Base-by-base conservation (phyloP, 2,797 vertebrate species). In the Phyllotis vaccarum region DNA sequence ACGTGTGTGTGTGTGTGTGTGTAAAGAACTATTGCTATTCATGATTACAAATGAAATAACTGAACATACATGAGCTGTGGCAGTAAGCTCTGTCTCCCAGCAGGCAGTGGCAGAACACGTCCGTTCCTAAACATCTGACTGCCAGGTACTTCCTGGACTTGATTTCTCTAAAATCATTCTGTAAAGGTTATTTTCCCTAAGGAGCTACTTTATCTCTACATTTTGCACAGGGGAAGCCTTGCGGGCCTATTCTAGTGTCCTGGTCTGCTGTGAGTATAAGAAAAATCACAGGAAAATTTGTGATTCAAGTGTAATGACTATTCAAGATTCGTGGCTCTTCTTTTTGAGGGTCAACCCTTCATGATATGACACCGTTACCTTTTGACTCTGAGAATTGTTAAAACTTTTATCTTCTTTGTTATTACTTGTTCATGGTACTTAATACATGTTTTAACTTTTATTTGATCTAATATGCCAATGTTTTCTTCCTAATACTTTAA, bases 391-490 rank as follows among this genome's bases (percentile, higher is more conserved):
- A 85, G 82, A 88, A 34, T 29, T n/a, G n/a, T n/a, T n/a, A n/a
- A n/a, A n/a, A n/a, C 46, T 75, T 74, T 74, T 91, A 81, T 76
- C 79, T 74, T 62, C 56, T 79, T 78, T 92, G 58, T 89, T 49
- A 34, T 74, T 72, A 5, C 24, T 68, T 90, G 14, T 11, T 87
- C 82, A 80, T 19, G 22, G 31, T 54, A 46, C 37, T 92, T 90
- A 62, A 29, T 0, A 58, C 37, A 12, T 66, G 10, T 91, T 90
- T 64, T 37, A 79, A 52, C 79, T 75, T 95, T 79, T 90, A 40
- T 75, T 80, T 27, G 76, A 0, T 68, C 9, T 68, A 66, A 83
- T 29, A 49, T 66, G 46, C 29, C 46, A 13, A 86, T 76, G 7
- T 90, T 75, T 88, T 68, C n/a, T 76, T 46, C 34, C 79, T 29